Evolutionary conservation across 2,888 invertebrate species (phyloP).

Genomic region (Deilephila elpenor): DNA sequence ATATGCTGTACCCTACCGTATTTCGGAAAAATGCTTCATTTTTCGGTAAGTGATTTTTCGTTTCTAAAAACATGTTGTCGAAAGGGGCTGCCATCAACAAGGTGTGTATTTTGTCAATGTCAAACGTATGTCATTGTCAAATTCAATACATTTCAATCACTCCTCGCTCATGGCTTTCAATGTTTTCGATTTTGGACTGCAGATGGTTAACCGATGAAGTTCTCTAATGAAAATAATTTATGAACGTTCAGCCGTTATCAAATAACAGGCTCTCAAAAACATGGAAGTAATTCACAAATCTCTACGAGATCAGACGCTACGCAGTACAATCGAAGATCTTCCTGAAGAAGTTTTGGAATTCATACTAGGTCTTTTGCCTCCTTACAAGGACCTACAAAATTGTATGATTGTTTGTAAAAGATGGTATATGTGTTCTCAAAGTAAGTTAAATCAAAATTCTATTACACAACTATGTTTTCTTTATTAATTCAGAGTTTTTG

Average conservation of each 20-base stretch:
- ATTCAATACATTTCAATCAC: slow-evolving; percentile 19
- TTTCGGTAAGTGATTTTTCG: no score
- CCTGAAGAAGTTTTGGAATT: slow-evolving; percentile 98
- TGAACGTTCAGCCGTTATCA: slow-evolving; percentile 34
- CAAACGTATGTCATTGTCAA: slow-evolving; percentile 12
- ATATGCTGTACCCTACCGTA: no score
- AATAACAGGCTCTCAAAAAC: slow-evolving; percentile 36
- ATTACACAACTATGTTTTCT: slow-evolving; percentile 1
- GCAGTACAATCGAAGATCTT: slow-evolving; percentile 86
- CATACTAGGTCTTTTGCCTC: slow-evolving; percentile 94
- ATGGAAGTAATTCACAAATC: slow-evolving; percentile 73
- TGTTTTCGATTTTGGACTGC: slow-evolving; percentile 43
- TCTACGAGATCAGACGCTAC: slow-evolving; percentile 62
- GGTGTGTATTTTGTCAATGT: neutral
- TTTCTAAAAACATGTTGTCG: no score
- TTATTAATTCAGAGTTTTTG: neutral
- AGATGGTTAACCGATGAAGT: slow-evolving; percentile 36
- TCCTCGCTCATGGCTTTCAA: slow-evolving; percentile 35
- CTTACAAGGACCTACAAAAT: slow-evolving; percentile 94
- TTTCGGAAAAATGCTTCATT: no score
- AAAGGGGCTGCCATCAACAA: no score
- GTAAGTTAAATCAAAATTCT: slow-evolving; percentile 82
- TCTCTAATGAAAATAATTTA: slow-evolving; percentile 41
- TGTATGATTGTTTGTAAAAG: slow-evolving; percentile 94
- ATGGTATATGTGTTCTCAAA: slow-evolving; percentile 93